Evolutionary conservation across 2,797 vertebrate genomes (phyloP), one percentile per base, ranked within the genome.

Genomic region (Harpagifer antarcticus): DNA sequence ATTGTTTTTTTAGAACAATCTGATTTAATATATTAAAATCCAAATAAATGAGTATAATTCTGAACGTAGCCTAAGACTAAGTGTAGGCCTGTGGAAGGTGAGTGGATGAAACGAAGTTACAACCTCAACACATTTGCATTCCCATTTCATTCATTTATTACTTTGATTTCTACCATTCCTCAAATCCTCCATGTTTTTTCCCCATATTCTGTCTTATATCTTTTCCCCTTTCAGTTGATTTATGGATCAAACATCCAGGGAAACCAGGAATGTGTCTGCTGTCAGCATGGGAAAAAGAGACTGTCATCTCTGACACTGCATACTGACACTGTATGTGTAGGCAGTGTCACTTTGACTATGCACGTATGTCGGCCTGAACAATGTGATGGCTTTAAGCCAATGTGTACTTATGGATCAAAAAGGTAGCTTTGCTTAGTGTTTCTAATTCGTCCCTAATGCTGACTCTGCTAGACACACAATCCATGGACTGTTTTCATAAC

Each of bases 141-240:
- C 20, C 19, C 70, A 44, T 82, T 70, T 80, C 63, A 71, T 82
- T 78, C 72, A 78, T 64, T 50, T 49, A 42, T 77, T 69, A 16
- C 19, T 80, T 83, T 76, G 1, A 48, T 76, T 85, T 80, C 20
- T 56, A 57, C 55, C 79, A 75, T 67, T 71, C 64, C 56, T 74
- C 61, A 72, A 57, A 68, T 57, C 67, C 65, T 61, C 44, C 58
- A 74, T 75, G 61, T 83, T 74, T 72, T 45, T 64, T 82, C 58
- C 56, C 85, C 77, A 88, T 82, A 68, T 84, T 77, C 74, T 91
- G 53, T 91, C 68, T 70, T 60, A 57, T 88, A 87, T 85, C 81
- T 81, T 89, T 91, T 71, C 86, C 82, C 76, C 55, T 92, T 91
- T 91, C 87, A 94, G 93, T 93, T 94, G 87, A 94, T 86, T 92